These are phyloP conservation scores for Coremacera marginata DNA, from an alignment of 2,888 invertebrate species.

Conservation along the genomic window DNA sequence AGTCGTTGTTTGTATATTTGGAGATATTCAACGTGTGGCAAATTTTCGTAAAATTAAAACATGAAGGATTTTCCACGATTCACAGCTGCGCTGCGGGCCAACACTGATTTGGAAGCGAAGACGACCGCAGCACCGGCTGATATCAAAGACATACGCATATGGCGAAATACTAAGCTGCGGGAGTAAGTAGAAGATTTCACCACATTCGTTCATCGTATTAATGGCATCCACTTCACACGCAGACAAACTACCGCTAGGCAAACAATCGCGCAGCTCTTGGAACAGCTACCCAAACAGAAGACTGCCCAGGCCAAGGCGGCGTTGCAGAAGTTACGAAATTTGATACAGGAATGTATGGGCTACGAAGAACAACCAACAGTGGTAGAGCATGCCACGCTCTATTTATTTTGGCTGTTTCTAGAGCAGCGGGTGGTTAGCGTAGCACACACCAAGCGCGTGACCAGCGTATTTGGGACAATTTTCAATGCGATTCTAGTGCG, in stretches of 20 bases:
- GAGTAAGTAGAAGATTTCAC: slow-evolving; percentile 52
- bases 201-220: slow-evolving; percentile 22
- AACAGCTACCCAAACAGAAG: slow-evolving; percentile 52
- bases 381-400: slow-evolving; percentile 75
- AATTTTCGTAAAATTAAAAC: slow-evolving; percentile 1
- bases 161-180: slow-evolving; percentile 36
- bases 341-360: slow-evolving; percentile 69
- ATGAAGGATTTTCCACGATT: slow-evolving; percentile 72
- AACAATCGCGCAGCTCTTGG: slow-evolving; percentile 54
- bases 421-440: slow-evolving; percentile 72
- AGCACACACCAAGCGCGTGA: slow-evolving; percentile 73
- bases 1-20: not conserved
- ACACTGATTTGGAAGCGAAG: slow-evolving; percentile 71
- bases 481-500: slow-evolving; percentile 71
- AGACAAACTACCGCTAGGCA: slow-evolving; percentile 41
- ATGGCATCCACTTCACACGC: slow-evolving; percentile 22
- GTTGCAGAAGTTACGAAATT: slow-evolving; percentile 64
- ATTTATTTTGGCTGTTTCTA: slow-evolving; percentile 74
- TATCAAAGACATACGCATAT: slow-evolving; percentile 40
- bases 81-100: slow-evolving; percentile 76
- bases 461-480: slow-evolving; percentile 74
- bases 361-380: slow-evolving; percentile 73
- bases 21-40: not conserved
- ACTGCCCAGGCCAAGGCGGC: slow-evolving; percentile 55
- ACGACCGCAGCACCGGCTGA: slow-evolving; percentile 47